Conservation (phyloP, 2,888 invertebrate species). For the Halictus ligatus region DNA sequence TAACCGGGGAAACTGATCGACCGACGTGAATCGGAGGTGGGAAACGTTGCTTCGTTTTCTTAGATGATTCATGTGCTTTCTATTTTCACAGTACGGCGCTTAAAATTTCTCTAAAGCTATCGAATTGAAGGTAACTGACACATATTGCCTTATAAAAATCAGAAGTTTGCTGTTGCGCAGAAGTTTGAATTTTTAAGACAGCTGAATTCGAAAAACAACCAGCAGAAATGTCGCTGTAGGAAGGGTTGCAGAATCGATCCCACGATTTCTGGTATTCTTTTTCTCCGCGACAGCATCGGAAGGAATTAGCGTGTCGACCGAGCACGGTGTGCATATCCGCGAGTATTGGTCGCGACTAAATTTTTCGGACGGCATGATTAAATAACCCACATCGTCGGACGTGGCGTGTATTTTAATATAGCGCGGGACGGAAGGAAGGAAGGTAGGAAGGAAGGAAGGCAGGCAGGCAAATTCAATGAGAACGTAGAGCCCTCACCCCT, state of each 20-base stretch:
- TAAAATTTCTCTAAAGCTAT: background rate
- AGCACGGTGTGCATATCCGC: background rate
- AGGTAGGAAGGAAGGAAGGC: background rate
- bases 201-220: no score
- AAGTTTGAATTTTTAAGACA: no score
- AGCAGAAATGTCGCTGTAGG: no score
- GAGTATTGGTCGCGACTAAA: background rate
- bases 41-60: background rate
- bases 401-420: conserved; percentile 12
- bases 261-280: no score
- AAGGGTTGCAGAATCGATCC: background rate
- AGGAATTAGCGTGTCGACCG: background rate
- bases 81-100: background rate
- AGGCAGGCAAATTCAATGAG: conserved; percentile 8
- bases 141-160: no score
- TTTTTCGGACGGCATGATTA: background rate
- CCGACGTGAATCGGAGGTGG: background rate
- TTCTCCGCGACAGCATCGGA: background rate
- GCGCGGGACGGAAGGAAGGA: background rate
- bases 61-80: background rate
- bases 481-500: background rate
- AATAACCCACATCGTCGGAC: conserved; percentile 1
- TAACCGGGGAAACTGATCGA: background rate
- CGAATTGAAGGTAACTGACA: no score
- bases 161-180: no score